Evolutionary conservation across 1,140 invertebrate genomes (phyloP).

Genomic region (Charaxes varanes): DNA sequence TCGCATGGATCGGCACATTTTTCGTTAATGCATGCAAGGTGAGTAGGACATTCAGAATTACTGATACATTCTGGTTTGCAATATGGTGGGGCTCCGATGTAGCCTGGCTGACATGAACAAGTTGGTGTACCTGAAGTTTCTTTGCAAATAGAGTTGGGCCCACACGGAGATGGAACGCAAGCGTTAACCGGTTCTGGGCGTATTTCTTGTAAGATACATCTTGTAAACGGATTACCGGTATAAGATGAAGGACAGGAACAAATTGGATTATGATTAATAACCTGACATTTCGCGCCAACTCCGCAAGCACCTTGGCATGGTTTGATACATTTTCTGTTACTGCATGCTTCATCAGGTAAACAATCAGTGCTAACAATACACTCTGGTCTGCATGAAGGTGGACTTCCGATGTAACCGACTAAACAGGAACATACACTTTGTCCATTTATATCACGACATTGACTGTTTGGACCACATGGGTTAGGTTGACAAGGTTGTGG

Average conservation of each 20-base stretch:
- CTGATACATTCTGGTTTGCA: slow-evolving; percentile 81
- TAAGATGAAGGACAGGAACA: slow-evolving; percentile 80
- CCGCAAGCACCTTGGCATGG: slow-evolving; percentile 85
- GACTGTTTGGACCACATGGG: slow-evolving; percentile 78
- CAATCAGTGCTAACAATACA: slow-evolving; percentile 82
- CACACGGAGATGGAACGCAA: slow-evolving; percentile 80
- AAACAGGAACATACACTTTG: slow-evolving; percentile 84
- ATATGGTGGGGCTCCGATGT: slow-evolving; percentile 76
- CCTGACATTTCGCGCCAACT: slow-evolving; percentile 79
- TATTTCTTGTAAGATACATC: slow-evolving; percentile 72
- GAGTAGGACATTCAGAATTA: slow-evolving; percentile 77
- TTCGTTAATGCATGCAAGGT: slow-evolving; percentile 78
- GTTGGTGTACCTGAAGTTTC: slow-evolving; percentile 75
- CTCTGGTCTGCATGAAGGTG: slow-evolving; percentile 83
- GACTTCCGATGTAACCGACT: slow-evolving; percentile 83
- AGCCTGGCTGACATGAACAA: slow-evolving; percentile 77
- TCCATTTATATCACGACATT: slow-evolving; percentile 81
- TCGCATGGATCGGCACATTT: slow-evolving; percentile 79
- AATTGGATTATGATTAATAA: slow-evolving; percentile 85
- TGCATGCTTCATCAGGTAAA: slow-evolving; percentile 79
- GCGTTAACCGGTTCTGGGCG: slow-evolving; percentile 69
- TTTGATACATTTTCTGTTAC: slow-evolving; percentile 82
- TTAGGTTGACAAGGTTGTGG: slow-evolving; percentile 75
- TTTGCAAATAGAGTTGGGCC: slow-evolving; percentile 78
- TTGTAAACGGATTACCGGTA: slow-evolving; percentile 83